Evolutionary conservation across 2,888 invertebrate species (phyloP), one percentile per base, ranked within the genome.

Genomic region (Ischnus inquisitorius): DNA sequence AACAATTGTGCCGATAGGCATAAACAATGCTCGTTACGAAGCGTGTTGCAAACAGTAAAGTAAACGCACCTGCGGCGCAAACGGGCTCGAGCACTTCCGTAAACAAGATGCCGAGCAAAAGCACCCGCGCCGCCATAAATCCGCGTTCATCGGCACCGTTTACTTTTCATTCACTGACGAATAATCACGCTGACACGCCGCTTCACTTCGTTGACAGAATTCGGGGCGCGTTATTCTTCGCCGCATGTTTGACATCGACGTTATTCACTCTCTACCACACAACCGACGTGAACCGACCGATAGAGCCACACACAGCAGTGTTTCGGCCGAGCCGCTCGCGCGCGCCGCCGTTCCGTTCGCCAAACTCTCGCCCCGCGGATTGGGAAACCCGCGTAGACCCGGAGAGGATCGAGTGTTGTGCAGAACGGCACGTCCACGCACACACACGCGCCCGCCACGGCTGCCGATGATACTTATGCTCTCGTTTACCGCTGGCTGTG

Each of bases 121-220:
- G 90, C 89, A 93, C 92, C 91, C 93, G 92, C 91, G 92, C 93
- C 93, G 93, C 93, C 93, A 93, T 93, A 93, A 92, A 93, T 93
- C 89, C 89, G 88, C 90, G 89, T 90, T 92, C 92, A 93, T 93
- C 90, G 90, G 93, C 90, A 89, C 87, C 87, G 88, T 90, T 89
- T 69, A 79, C 71, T 82, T 68, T 60, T 68, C 71, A 22, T 78
- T 90, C 90, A 90, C 90, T 89, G 90, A 88, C 85, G 86, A 90
- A 91, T 89, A 89, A 89, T 88, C 82, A 71, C 82, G 76, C 64
- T 79, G 88, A 90, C 87, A 89, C 91, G 89, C 89, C 89, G 89
- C 87, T 87, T 80, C 83, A 87, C 88, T 88, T 85, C 87, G 87
- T 86, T 87, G 88, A 85, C 85, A 88, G 86, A 88, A 85, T 88